Percentiles rank a stretch among this genome's conserved stretches.
Conservation (phyloP, 2,113 vertebrate genomes). For the Tor tambroides region DNA sequence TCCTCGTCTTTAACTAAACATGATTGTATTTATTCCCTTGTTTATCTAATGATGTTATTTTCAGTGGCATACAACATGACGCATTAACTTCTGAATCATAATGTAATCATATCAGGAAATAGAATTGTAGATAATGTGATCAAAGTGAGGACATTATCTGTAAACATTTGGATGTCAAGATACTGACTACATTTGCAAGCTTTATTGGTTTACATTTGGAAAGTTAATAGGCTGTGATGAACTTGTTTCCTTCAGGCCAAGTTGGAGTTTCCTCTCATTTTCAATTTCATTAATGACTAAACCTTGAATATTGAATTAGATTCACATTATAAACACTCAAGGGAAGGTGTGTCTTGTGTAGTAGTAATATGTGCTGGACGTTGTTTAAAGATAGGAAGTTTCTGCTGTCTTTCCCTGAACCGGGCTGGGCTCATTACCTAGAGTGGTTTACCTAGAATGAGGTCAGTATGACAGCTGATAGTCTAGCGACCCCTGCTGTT, state of each 20-base stretch:
- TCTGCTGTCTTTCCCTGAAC: slow-evolving; percentile 44
- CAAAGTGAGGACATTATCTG: slow-evolving; percentile 26
- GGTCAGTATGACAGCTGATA: slow-evolving; percentile 53
- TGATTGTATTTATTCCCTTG: neutral
- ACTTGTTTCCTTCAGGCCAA: slow-evolving; percentile 22
- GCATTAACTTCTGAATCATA: slow-evolving; percentile 47
- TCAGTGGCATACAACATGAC: slow-evolving; percentile 44
- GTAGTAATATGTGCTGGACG: neutral
- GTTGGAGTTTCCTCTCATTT: slow-evolving; percentile 51
- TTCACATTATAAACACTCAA: slow-evolving; percentile 17
- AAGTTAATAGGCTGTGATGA: slow-evolving; percentile 5
- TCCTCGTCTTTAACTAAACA: neutral
- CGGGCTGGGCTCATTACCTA: slow-evolving; percentile 26
- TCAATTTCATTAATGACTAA: slow-evolving; percentile 4
- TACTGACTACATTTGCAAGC: slow-evolving; percentile 39
- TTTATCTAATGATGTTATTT: slow-evolving; percentile 30
- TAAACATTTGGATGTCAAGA: slow-evolving; percentile 20
- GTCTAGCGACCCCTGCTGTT: slow-evolving; percentile 51
- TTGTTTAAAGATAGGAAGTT: neutral
- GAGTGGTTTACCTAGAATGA: slow-evolving; percentile 7
- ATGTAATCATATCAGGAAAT: slow-evolving; percentile 47
- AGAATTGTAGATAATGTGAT: slow-evolving; percentile 36
- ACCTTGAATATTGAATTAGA: neutral
- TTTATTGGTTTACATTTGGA: slow-evolving; percentile 27
- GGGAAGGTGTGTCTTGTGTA: neutral